phyloP scores from a whole-genome alignment of 2,888 invertebrate species.

The Azorinus chamasolen region DNA sequence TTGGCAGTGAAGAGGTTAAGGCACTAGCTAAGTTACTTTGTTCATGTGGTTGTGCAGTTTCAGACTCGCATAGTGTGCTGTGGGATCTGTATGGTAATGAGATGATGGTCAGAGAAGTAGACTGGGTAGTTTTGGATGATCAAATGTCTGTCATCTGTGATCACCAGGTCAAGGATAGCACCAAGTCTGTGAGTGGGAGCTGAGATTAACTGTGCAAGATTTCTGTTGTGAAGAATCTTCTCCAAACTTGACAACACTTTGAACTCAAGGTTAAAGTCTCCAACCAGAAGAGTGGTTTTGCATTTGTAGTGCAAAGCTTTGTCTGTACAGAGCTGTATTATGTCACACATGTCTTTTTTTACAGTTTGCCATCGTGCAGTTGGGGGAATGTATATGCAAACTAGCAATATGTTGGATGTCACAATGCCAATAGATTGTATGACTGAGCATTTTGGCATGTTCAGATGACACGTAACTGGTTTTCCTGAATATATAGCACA shows the following conservation, averaged over 20 bases:
- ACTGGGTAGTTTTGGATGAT: conserved; percentile 9
- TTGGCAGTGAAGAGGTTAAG: no score
- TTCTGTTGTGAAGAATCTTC: conserved; percentile 10
- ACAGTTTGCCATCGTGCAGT: conserved; percentile 4
- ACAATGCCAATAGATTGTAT: conserved; percentile 6
- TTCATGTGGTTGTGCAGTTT: no score
- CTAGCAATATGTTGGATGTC: no score
- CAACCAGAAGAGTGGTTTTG: conserved; percentile 2
- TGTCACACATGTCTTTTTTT: conserved; percentile 9
- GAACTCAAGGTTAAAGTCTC: conserved; percentile 1
- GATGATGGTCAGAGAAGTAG: conserved; percentile 10
- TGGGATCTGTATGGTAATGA: conserved; percentile 4
- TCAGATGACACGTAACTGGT: conserved; percentile 3
- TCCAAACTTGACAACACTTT: conserved; percentile 7
- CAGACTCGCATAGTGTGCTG: not conserved
- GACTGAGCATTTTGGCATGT: no score
- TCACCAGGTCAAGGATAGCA: no score
- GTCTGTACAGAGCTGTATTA: conserved; percentile 1
- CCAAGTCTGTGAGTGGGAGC: conserved; percentile 6
- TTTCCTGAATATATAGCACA: conserved; percentile 9
- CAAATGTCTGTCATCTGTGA: conserved; percentile 2
- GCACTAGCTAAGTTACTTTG: no score
- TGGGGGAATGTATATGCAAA: no score
- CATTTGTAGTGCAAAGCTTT: conserved; percentile 5
- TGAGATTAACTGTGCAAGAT: conserved; percentile 5